A percentile compares a stretch with the other conserved stretches of the same genome.
Conservation (phyloP, 2,888 invertebrate species). For the Urechis unicinctus region DNA sequence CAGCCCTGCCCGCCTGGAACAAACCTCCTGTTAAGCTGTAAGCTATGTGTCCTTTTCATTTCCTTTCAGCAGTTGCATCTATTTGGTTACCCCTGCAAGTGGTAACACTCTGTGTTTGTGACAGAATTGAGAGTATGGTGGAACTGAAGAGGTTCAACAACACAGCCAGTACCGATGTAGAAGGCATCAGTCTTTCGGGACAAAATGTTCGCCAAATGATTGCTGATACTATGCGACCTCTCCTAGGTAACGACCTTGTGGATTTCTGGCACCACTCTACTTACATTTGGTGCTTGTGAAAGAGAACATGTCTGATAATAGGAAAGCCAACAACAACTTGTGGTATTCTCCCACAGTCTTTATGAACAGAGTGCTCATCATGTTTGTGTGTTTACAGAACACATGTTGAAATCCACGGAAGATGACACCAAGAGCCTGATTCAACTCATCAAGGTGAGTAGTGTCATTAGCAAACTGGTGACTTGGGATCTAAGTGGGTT, state of each 20-base stretch:
- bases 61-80: too few relatives aligned
- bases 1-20: conserved; percentile 66
- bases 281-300: neutral
- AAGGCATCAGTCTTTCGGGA: conserved; percentile 63
- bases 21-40: conserved; percentile 50
- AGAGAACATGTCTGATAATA: too few relatives aligned
- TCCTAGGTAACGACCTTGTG: conserved; percentile 52
- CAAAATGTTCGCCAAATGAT: conserved; percentile 64
- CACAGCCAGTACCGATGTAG: conserved; percentile 9
- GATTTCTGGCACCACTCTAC: neutral
- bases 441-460: conserved; percentile 56
- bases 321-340: too few relatives aligned
- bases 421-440: conserved; percentile 75
- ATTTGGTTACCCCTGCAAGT: neutral
- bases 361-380: neutral
- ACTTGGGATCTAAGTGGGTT: too few relatives aligned
- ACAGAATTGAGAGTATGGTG: conserved; percentile 32
- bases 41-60: too few relatives aligned
- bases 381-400: conserved; percentile 49
- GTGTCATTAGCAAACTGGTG: too few relatives aligned
- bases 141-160: conserved; percentile 27
- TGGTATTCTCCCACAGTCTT: neutral
- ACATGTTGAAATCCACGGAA: conserved; percentile 62
- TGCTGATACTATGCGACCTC: conserved; percentile 57
- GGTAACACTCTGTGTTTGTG: conserved; percentile 4